Evolutionary conservation across 2,797 vertebrate species (phyloP), one percentile per base, ranked within the genome.

Genomic region (Melopsittacus undulatus): DNA sequence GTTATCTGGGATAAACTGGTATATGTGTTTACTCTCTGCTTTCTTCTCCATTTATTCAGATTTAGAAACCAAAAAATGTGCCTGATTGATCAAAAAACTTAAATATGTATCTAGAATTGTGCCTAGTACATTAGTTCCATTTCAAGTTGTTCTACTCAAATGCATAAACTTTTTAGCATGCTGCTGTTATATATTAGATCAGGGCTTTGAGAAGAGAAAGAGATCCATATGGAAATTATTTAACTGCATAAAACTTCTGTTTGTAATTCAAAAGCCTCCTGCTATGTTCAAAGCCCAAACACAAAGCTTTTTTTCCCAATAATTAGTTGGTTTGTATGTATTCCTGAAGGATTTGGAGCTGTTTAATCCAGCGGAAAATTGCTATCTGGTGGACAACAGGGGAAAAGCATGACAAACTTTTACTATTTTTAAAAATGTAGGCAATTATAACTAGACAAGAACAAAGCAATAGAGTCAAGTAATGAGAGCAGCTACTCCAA

Each of bases 351-450:
- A 69, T 87, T 94, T 83, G 75, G 70, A 92, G 73, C 83, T 78
- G 54, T 87, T 92, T 91, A 87, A 81, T 84, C 45, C 76, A 78
- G 59, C 62, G 89, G 69, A 86, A 97, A 96, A 91, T 92, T 87
- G 73, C 64, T 91, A 18, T 94, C 82, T 93, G 73, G 13, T 86
- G 79, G 69, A 76, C 79, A 54, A 59, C 36, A 59, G 52, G 72
- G 59, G 26, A 59, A 95, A 94, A 63, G 15, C 45, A 66, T 36
- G 24, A 73, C 34, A 43, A 43, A 77, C 22, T 46, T 34, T 45
- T 77, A 30, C 45, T 61, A 10, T 86, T 87, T 81, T 88, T 32
- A 0, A 12, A 67, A 93, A 68, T 26, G 36, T 20, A 51, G 62
- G 34, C 76, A 81, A 79, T 92, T 93, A 59, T 19, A 91, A 61